Conservation (phyloP, 2,113 vertebrate genomes). For the Scomber scombrus region DNA sequence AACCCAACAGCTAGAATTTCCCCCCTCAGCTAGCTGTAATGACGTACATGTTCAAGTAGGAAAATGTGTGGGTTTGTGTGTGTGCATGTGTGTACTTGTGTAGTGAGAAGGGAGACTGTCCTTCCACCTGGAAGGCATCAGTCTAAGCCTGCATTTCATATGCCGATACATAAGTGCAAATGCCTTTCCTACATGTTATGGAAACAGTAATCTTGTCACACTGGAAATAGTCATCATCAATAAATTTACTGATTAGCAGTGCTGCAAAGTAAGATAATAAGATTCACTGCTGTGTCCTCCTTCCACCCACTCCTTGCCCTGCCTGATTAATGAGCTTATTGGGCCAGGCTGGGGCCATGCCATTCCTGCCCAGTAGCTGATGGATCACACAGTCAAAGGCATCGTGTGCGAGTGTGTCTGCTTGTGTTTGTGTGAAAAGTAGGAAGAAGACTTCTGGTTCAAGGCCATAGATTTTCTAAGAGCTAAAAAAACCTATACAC, state of each 20-base stretch:
- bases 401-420: constrained; percentile 27
- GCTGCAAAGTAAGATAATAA: constrained; percentile 71
- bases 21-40: constrained; percentile 4
- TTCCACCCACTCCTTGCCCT: constrained; percentile 65
- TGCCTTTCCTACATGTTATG: constrained; percentile 39
- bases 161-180: background rate
- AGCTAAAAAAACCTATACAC: constrained; percentile 1
- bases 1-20: constrained; percentile 7
- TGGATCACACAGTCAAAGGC: constrained; percentile 56
- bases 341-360: constrained; percentile 53
- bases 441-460: constrained; percentile 11
- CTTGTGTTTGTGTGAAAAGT: constrained; percentile 30
- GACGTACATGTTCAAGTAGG: background rate
- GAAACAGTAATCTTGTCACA: constrained; percentile 54
- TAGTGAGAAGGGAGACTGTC: background rate
- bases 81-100: background rate
- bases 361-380: constrained; percentile 63
- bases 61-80: background rate
- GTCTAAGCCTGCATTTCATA: background rate
- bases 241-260: constrained; percentile 66
- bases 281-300: constrained; percentile 61
- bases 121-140: constrained; percentile 25
- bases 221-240: constrained; percentile 56
- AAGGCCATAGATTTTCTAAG: background rate
- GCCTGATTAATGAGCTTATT: constrained; percentile 75